Evolutionary conservation across 1,140 invertebrate genomes (phyloP).

Genomic region (Drosophila asahinai): DNA sequence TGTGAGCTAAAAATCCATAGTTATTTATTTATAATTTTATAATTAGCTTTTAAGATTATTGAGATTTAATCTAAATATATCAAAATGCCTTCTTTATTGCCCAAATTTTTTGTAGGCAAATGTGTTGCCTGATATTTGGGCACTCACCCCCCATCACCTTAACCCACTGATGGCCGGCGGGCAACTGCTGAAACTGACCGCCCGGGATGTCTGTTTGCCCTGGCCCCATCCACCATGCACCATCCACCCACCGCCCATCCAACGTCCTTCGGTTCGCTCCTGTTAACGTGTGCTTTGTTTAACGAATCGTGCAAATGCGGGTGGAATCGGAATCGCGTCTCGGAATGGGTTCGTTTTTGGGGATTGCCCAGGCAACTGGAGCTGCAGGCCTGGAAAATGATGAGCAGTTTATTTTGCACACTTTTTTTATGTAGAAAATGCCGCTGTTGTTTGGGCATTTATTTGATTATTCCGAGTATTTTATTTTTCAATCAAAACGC

Average conservation of each 20-base stretch:
- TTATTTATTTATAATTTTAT: no score
- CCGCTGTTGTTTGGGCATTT: constrained; percentile 59
- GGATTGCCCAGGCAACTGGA: constrained; percentile 17
- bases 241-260: background rate
- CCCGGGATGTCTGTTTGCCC: constrained; percentile 24
- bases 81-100: background rate
- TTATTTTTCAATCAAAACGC: constrained; percentile 80
- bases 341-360: constrained; percentile 30
- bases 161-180: constrained; percentile 38
- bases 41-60: background rate
- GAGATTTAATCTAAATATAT: background rate
- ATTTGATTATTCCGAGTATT: constrained; percentile 76
- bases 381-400: constrained; percentile 38
- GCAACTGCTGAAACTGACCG: constrained; percentile 67
- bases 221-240: background rate
- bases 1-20: no score
- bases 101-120: constrained; percentile 26
- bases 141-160: no score
- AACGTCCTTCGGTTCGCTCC: constrained; percentile 33
- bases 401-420: constrained; percentile 74
- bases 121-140: constrained; percentile 47
- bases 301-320: constrained; percentile 85
- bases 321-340: constrained; percentile 53
- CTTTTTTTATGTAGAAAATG: constrained; percentile 36
- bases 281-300: constrained; percentile 84